These are phyloP conservation scores for Naja naja DNA, from an alignment of 2,113 vertebrate genomes.

Conservation along the genomic window DNA sequence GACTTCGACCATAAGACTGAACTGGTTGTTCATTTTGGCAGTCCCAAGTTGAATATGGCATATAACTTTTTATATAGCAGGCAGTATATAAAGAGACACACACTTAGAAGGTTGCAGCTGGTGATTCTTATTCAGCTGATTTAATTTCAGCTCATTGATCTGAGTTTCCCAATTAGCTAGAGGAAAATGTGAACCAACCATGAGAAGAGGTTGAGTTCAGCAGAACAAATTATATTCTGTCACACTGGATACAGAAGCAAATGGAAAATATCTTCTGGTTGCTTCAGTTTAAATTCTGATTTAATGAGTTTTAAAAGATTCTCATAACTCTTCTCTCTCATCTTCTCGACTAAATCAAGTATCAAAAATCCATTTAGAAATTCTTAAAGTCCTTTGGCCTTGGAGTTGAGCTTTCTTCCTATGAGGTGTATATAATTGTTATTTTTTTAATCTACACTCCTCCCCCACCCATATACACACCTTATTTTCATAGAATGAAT, in stretches of 20 bases:
- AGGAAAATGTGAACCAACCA: constrained; percentile 23
- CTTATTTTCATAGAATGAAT: background rate
- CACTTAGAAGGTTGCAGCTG: background rate
- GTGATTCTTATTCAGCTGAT: background rate
- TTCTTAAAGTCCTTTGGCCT: background rate
- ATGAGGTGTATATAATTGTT: background rate
- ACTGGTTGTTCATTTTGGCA: background rate
- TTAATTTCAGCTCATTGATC: constrained; percentile 11
- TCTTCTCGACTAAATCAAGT: background rate
- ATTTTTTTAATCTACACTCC: background rate
- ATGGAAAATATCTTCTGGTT: background rate
- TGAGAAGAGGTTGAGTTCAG: constrained; percentile 17
- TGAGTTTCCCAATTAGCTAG: constrained; percentile 33
- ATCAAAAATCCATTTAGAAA: background rate
- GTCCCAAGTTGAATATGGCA: constrained; percentile 3
- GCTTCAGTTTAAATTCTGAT: background rate
- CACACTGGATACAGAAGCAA: background rate
- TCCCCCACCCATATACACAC: no score
- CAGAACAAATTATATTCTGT: constrained; percentile 26
- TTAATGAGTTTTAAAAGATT: background rate
- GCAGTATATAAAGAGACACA: constrained; percentile 20
- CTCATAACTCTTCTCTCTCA: constrained; percentile 14
- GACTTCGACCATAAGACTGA: background rate
- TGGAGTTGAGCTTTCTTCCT: constrained; percentile 2
- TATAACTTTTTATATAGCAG: background rate